Conservation (phyloP, 2,113 vertebrate genomes). For the Dasyurus viverrinus region DNA sequence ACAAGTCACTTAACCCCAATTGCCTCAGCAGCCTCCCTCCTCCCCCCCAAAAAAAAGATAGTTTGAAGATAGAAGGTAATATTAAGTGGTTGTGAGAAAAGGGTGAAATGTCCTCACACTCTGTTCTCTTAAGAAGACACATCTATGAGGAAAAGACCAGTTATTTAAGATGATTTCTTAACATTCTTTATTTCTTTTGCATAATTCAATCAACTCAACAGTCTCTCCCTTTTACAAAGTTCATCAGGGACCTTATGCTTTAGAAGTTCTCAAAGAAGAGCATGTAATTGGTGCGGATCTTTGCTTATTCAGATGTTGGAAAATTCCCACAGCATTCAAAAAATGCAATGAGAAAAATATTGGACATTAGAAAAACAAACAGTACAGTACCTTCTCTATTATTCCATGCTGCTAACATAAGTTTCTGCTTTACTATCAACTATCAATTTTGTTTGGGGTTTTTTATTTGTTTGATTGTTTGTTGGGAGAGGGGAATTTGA, state of each 20-base stretch:
- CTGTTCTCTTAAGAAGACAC: not conserved
- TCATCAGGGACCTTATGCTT: not conserved
- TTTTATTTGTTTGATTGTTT: no score
- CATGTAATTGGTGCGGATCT: not conserved
- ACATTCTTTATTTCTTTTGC: not conserved
- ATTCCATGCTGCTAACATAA: not conserved
- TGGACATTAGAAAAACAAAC: not conserved
- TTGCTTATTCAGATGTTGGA: not conserved
- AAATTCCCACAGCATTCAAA: constrained; percentile 25
- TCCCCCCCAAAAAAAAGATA: not conserved
- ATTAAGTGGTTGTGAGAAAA: not conserved
- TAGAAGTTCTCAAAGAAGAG: not conserved
- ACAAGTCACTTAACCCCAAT: no score
- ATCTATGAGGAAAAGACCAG: not conserved
- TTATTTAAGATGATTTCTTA: not conserved
- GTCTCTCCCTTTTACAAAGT: not conserved
- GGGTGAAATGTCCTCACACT: not conserved
- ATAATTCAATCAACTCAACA: not conserved
- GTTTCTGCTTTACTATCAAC: not conserved
- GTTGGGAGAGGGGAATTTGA: not conserved
- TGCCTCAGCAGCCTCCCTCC: no score
- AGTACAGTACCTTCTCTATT: not conserved
- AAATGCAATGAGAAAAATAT: not conserved
- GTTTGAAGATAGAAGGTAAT: not conserved
- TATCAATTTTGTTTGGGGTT: not conserved